Base-by-base conservation (phyloP, 2,797 vertebrate species). In the Xerus rutilus region DNA sequence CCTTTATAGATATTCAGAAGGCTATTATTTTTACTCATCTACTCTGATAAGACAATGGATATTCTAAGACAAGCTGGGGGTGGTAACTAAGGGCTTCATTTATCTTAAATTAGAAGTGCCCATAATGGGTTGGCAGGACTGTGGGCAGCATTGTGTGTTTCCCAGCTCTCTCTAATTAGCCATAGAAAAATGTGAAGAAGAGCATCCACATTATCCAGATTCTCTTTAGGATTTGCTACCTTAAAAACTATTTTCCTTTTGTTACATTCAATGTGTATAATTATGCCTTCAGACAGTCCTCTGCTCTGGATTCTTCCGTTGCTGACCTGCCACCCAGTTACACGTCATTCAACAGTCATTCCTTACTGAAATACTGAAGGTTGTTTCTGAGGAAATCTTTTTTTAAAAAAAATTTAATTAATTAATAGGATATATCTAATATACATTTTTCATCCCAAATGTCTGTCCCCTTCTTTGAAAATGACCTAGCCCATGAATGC, bases 81-180 rank as follows among this genome's bases (percentile, higher is more conserved):
- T 94, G 96, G 93, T 94, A 95, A 86, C 97, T 91, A 82, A 11
- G 97, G 94, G 59, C 94, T 97, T 98, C 92, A 89, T 97, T 98
- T 97, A 92, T 97, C 94, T 98, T 96, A 95, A 91, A 94, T 94
- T 84, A 98, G 91, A 97, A 98, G 83, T 94, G 79, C 96, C 96
- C 70, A 39, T 83, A 97, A 98, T 95, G 89, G 89, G 84, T 96
- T 97, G 96, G 95, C 95, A 97, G 87, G 89, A 85, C 93, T 95
- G 73, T 72, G 96, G 95, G 97, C 94, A 95, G 95, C 90, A 90
- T 76, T 97, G 92, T 97, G 79, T 93, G 96, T 97, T 97, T 98
- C 97, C 97, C 86, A 96, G 96, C 77, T 93, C 97, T 96, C 97
- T 94, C 96, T 97, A 98, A 97, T 98, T 98, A 98, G 84, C 94